phyloP scores from a whole-genome alignment of 1,140 invertebrate genomes.

The Drosophila orosa region DNA sequence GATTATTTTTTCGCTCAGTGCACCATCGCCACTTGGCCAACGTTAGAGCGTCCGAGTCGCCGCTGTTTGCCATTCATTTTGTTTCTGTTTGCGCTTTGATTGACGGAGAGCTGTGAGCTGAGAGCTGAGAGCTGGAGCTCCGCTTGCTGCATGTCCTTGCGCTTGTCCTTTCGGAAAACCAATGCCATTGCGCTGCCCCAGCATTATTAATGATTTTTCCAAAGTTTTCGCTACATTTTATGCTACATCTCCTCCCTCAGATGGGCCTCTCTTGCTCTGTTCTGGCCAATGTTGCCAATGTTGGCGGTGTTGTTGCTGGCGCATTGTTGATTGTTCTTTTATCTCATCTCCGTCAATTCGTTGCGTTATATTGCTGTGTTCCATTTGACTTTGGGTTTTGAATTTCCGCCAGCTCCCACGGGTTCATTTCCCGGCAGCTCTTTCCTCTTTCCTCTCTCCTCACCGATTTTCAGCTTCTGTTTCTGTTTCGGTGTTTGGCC shows the following conservation, averaged over 20 bases:
- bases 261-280: conserved; percentile 12
- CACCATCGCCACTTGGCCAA: conserved; percentile 41
- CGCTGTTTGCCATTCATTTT: conserved; percentile 82
- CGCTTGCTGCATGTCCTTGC: conserved; percentile 74
- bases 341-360: conserved; percentile 81
- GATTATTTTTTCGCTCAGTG: conserved; percentile 7
- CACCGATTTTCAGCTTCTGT: conserved; percentile 24
- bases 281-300: conserved; percentile 15
- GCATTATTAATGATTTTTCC: conserved; percentile 83
- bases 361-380: conserved; percentile 78
- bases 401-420: conserved; percentile 66
- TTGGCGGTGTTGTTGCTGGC: conserved; percentile 47
- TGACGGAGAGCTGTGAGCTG: conserved; percentile 72
- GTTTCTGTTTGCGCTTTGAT: conserved; percentile 83
- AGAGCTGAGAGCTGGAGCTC: conserved; percentile 12
- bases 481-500: conserved; percentile 48
- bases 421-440: conserved; percentile 33
- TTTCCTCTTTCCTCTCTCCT: background rate
- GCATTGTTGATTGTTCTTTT: conserved; percentile 82
- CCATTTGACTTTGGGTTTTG: conserved; percentile 81
- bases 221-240: conserved; percentile 83
- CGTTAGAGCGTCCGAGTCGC: conserved; percentile 48
- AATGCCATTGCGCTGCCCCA: conserved; percentile 74
- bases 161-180: conserved; percentile 74
- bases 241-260: conserved; percentile 66